Base-by-base conservation (phyloP, 2,113 vertebrate species). In the Semicossyphus pulcher region DNA sequence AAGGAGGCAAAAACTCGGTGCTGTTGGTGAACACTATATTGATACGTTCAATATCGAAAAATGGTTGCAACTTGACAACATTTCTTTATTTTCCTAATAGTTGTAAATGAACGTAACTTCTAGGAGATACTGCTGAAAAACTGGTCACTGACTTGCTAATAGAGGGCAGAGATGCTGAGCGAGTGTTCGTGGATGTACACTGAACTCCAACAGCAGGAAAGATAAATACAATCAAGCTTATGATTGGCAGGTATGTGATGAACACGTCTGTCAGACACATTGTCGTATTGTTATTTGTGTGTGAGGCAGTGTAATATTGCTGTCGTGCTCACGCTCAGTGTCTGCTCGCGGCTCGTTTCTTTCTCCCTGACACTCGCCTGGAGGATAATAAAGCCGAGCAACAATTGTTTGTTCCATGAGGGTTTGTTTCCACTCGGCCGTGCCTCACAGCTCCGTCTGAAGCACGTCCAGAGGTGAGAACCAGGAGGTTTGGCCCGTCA, bases 351-450 rank as follows among this genome's bases (percentile, higher is more conserved):
- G 73, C 77, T 83, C 83, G 62, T 86, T 81, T 78, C 67, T 70
- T 61, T 85, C 76, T 70, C 64, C 41, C 45, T 64, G 74, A 71
- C 77, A 72, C 44, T 64, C 69, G 16, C 32, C 64, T 52, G 23
- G 76, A 68, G 73, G 54, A 66, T 78, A 76, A 81, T 85, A 81
- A 83, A 85, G 64, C 72, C 31, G 61, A 77, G 80, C 75, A 88
- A 77, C 67, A 84, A 87, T 88, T 89, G 80, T 84, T 88, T 88
- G 80, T 87, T 88, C 86, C 86, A 90, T 90, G 69, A 75, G 86
- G 83, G 58, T 76, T 62, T 80, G 77, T 87, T 87, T 85, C 83
- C 84, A 86, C 64, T 81, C 49, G 59, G 59, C 52, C 25, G 72
- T 70, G 70, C 59, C 66, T 76, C 64, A 52, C 16, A 44, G 66